phyloP scores from a whole-genome alignment of 1,140 invertebrate genomes.

The Cyrtorhinus lividipennis region DNA sequence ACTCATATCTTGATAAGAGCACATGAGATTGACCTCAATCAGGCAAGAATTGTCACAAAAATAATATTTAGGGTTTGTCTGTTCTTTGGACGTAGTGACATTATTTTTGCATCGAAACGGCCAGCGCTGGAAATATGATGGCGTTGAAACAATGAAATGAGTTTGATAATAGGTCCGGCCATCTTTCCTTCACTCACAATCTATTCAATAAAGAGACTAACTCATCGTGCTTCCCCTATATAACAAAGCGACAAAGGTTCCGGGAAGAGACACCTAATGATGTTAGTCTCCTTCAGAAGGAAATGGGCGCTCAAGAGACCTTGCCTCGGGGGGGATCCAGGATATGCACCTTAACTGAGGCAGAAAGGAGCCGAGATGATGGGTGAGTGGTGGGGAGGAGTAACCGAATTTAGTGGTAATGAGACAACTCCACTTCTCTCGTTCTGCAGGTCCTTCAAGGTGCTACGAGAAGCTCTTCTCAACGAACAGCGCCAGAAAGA shows the following conservation, averaged over 20 bases:
- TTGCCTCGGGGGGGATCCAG: neutral
- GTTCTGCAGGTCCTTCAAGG: neutral
- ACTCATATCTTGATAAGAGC: too few species aligned
- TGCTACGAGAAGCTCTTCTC: neutral
- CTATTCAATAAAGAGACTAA: neutral
- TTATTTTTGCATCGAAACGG: too few species aligned
- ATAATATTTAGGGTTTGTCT: too few species aligned
- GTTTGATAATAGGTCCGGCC: neutral
- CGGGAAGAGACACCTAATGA: constrained; percentile 2
- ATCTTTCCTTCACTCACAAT: neutral
- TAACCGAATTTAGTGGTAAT: constrained; percentile 2
- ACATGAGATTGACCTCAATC: too few species aligned
- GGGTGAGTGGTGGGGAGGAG: constrained; percentile 3
- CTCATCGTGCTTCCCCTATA: neutral
- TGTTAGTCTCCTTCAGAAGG: neutral
- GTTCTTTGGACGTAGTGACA: too few species aligned
- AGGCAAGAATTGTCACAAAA: too few species aligned
- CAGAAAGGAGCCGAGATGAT: too few species aligned
- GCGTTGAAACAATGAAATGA: neutral
- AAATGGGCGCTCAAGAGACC: neutral
- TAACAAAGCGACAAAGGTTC: constrained; percentile 8
- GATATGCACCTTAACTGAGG: constrained; percentile 1
- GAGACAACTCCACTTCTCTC: constrained; percentile 2
- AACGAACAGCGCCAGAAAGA: too few species aligned
- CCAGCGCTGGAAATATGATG: too few species aligned